Evolutionary conservation across 2,888 invertebrate species (phyloP).

Genomic region (Nomada ruficornis): DNA sequence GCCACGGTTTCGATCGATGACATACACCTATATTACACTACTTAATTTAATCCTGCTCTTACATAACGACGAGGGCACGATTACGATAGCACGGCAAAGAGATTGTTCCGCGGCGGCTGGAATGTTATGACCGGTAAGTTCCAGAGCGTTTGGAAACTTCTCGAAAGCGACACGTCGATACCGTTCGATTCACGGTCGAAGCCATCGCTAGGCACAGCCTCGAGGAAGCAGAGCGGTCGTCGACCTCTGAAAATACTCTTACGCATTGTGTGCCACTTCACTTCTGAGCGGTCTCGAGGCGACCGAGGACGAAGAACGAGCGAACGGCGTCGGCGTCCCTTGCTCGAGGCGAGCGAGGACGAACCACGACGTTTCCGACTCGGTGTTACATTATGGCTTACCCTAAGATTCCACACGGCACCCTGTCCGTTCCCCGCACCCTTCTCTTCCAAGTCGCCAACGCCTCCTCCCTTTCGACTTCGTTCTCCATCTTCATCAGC

Average conservation of each 20-base stretch:
- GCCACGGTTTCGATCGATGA: neutral
- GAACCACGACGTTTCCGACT: slow-evolving; percentile 58
- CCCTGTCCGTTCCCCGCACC: slow-evolving; percentile 8
- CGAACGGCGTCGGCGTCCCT: slow-evolving; percentile 39
- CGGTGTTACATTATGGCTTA: slow-evolving; percentile 67
- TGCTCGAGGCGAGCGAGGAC: slow-evolving; percentile 45
- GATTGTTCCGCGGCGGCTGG: neutral
- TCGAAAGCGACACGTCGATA: slow-evolving; percentile 47
- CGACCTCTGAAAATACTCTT: slow-evolving; percentile 83
- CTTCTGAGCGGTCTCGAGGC: slow-evolving; percentile 77
- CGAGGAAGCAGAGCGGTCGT: slow-evolving; percentile 81
- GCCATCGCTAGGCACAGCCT: slow-evolving; percentile 65
- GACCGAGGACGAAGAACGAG: slow-evolving; percentile 69
- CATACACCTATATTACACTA: neutral
- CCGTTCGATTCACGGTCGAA: slow-evolving; percentile 57
- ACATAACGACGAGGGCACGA: neutral
- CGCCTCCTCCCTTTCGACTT: slow-evolving; percentile 42
- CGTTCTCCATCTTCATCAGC: neutral
- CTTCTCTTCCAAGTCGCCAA: slow-evolving; percentile 14
- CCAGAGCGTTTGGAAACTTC: slow-evolving; percentile 11
- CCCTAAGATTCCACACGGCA: slow-evolving; percentile 56
- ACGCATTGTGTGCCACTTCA: slow-evolving; percentile 82
- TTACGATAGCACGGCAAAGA: neutral
- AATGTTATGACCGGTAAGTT: no score
- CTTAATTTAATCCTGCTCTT: neutral